A percentile compares a stretch with the other conserved stretches of the same genome.
phyloP scores from a whole-genome alignment of 2,797 vertebrate species.

The Cheracebus regulus region DNA sequence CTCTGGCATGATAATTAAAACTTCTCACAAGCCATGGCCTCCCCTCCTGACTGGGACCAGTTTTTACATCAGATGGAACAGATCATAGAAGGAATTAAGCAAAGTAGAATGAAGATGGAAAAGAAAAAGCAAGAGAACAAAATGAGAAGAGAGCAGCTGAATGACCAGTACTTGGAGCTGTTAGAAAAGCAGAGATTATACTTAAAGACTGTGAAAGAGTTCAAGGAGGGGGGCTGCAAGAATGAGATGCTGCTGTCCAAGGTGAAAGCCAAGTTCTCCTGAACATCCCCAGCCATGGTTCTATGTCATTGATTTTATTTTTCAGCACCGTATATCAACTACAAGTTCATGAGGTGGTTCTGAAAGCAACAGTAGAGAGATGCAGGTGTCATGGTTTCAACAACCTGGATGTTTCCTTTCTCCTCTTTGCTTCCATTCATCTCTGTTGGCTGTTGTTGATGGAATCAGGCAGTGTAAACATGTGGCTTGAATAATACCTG shows the following conservation, averaged over 20 bases:
- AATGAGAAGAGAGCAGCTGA: slow-evolving; percentile 97
- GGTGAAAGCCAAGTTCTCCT: slow-evolving; percentile 89
- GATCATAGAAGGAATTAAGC: too few relatives aligned
- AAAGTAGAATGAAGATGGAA: slow-evolving; percentile 89
- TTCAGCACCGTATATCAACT: slow-evolving; percentile 19
- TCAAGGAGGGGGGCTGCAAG: slow-evolving; percentile 98
- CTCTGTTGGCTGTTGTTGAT: slow-evolving; percentile 37
- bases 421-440: slow-evolving; percentile 64
- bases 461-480: background rate
- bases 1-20: too few relatives aligned
- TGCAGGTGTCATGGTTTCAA: slow-evolving; percentile 49
- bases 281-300: slow-evolving; percentile 63
- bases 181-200: slow-evolving; percentile 97
- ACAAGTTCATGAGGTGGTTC: slow-evolving; percentile 66
- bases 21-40: too few relatives aligned
- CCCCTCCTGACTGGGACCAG: too few relatives aligned
- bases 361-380: slow-evolving; percentile 59
- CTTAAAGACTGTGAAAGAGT: slow-evolving; percentile 99
- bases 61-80: too few relatives aligned
- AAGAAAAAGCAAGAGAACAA: slow-evolving; percentile 99
- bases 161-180: slow-evolving; percentile 96
- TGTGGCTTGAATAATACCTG: background rate
- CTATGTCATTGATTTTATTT: slow-evolving; percentile 11
- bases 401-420: slow-evolving; percentile 58
- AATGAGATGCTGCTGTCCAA: slow-evolving; percentile 96